Conservation (phyloP, 2,888 invertebrate genomes). For the Sabatieria punctata region DNA sequence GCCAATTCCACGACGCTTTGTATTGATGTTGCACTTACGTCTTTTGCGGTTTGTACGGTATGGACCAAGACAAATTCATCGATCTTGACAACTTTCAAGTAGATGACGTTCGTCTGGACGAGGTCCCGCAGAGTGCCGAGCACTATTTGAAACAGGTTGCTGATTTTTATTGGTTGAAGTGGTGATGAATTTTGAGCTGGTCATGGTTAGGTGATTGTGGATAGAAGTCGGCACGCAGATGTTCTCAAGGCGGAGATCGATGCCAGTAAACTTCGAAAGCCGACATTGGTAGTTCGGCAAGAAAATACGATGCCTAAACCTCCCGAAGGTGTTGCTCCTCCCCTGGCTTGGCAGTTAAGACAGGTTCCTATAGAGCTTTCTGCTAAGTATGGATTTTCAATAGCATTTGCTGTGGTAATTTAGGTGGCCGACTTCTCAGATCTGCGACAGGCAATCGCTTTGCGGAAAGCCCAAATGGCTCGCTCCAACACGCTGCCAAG, state of each 20-base stretch:
- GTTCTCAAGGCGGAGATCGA: no score
- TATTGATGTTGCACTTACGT: no score
- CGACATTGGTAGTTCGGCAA: no score
- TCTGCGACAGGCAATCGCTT: background rate
- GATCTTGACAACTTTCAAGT: slow-evolving; percentile 10
- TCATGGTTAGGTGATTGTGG: background rate
- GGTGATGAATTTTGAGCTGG: background rate
- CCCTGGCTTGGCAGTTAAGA: background rate
- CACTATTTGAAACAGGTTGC: slow-evolving; percentile 15
- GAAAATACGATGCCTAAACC: no score
- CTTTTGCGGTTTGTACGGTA: no score
- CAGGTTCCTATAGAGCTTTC: background rate
- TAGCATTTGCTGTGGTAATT: background rate
- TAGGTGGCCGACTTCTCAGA: background rate
- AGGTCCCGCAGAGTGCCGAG: slow-evolving; percentile 13
- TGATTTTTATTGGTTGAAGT: no score
- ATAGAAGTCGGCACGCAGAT: no score
- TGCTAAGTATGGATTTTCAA: background rate
- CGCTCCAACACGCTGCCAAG: background rate
- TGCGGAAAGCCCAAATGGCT: background rate
- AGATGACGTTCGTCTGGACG: slow-evolving; percentile 11
- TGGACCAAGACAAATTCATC: slow-evolving; percentile 13
- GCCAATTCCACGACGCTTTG: no score
- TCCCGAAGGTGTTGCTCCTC: no score
- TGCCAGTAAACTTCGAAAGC: no score